phyloP scores from a whole-genome alignment of 2,113 vertebrate species.

The Progne subis region DNA sequence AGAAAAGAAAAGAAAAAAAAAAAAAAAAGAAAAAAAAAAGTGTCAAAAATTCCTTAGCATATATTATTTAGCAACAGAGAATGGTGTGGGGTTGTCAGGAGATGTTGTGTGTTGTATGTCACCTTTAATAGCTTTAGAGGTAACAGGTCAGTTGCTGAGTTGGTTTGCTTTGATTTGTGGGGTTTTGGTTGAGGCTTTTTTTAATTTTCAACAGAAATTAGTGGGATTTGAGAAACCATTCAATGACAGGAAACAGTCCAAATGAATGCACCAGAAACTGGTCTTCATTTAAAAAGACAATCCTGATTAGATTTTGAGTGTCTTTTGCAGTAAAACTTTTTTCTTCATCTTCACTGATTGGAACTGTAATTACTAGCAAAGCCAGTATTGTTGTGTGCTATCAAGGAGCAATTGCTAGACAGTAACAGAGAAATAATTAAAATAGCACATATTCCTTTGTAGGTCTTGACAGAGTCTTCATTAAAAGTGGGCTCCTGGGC shows the following conservation, averaged over 20 bases:
- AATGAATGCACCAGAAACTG: background rate
- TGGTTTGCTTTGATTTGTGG: background rate
- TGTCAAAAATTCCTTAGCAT: background rate
- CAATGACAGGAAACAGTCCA: background rate
- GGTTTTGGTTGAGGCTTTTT: background rate
- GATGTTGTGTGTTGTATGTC: rapidly evolving
- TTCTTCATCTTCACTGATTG: background rate
- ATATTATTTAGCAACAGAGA: background rate
- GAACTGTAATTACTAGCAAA: background rate
- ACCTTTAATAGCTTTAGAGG: background rate
- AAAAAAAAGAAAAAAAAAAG: no score
- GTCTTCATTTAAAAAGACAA: background rate
- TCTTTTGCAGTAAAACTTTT: background rate
- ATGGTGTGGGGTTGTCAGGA: background rate
- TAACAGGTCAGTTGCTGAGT: background rate
- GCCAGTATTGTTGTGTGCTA: background rate
- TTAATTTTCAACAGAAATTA: background rate
- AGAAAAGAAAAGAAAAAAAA: background rate
- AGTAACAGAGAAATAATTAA: background rate
- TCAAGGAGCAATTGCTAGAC: background rate
- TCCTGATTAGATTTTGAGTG: background rate
- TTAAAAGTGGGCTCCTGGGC: background rate
- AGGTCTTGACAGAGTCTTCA: background rate
- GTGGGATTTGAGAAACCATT: background rate
- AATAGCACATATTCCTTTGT: background rate